Base-by-base conservation (phyloP, 2,888 invertebrate genomes). In the Arge pagana region DNA sequence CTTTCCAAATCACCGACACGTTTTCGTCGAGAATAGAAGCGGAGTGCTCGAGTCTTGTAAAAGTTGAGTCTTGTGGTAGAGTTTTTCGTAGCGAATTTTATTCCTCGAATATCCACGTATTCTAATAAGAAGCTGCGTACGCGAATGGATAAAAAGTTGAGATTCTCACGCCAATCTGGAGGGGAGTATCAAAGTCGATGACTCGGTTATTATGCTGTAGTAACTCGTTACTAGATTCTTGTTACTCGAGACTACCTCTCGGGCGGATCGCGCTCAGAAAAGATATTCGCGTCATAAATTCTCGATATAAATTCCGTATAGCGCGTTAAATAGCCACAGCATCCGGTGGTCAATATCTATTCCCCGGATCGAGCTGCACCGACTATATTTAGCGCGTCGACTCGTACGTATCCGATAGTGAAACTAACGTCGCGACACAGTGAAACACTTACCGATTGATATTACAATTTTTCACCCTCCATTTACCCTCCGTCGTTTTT, bases 371-470 rank as follows among this genome's bases (percentile, higher is more conserved):
- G 42, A 42, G 16, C 42, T 30, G n/a, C n/a, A n/a, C n/a, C n/a
- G n/a, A n/a, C n/a, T n/a, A n/a, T n/a, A n/a, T n/a, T n/a, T n/a
- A n/a, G n/a, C n/a, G n/a, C n/a, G n/a, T n/a, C n/a, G n/a, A n/a
- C n/a, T n/a, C n/a, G n/a, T n/a, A n/a, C n/a, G n/a, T n/a, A n/a
- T n/a, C n/a, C n/a, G n/a, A n/a, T n/a, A n/a, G n/a, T n/a, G n/a
- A n/a, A n/a, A n/a, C n/a, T n/a, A n/a, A n/a, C n/a, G n/a, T n/a
- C n/a, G 49, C 63, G 67, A 59, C 67, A 66, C 50, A 63, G 62
- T 67, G 62, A 60, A 63, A 67, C 59, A 57, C 54, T 67, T 66
- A 58, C 55, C 52, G n/a, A n/a, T n/a, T n/a, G n/a, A n/a, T n/a
- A n/a, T n/a, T n/a, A n/a, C n/a, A n/a, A n/a, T n/a, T n/a, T n/a